These are phyloP conservation scores for Vidua chalybeata DNA, from an alignment of 2,113 vertebrate genomes.

Conservation along the genomic window DNA sequence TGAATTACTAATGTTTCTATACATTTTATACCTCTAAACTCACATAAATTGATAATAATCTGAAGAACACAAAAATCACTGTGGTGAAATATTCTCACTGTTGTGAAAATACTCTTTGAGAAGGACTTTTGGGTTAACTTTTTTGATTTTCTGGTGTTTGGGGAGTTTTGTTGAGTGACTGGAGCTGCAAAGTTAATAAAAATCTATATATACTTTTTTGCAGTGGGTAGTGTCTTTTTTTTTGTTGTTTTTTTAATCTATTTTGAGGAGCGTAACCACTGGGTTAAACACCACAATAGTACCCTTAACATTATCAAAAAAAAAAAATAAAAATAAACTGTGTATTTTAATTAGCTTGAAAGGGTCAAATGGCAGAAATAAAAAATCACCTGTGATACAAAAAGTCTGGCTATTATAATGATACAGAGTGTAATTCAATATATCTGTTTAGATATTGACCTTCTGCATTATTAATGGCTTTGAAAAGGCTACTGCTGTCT, in stretches of 20 bases:
- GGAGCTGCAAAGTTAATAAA: slow-evolving; percentile 3
- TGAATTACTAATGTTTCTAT: not conserved
- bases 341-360: slow-evolving; percentile 32
- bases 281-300: not conserved
- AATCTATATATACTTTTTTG: not conserved
- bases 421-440: slow-evolving; percentile 47
- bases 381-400: not conserved
- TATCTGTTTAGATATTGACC: slow-evolving; percentile 54
- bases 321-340: not conserved
- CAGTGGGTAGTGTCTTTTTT: not conserved
- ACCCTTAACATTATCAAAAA: not conserved
- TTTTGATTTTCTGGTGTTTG: not conserved
- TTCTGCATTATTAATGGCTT: slow-evolving; percentile 56
- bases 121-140: not conserved
- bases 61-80: not conserved
- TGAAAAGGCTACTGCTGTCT: slow-evolving; percentile 41
- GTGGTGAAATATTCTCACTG: not conserved
- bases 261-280: not conserved
- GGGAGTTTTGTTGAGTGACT: not conserved
- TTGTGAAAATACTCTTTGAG: not conserved
- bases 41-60: not conserved
- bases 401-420: not conserved
- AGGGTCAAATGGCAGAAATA: not conserved
- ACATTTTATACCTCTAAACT: not conserved
- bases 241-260: not conserved